phyloP scores from a whole-genome alignment of 2,888 invertebrate genomes.

The Lypha dubia region DNA sequence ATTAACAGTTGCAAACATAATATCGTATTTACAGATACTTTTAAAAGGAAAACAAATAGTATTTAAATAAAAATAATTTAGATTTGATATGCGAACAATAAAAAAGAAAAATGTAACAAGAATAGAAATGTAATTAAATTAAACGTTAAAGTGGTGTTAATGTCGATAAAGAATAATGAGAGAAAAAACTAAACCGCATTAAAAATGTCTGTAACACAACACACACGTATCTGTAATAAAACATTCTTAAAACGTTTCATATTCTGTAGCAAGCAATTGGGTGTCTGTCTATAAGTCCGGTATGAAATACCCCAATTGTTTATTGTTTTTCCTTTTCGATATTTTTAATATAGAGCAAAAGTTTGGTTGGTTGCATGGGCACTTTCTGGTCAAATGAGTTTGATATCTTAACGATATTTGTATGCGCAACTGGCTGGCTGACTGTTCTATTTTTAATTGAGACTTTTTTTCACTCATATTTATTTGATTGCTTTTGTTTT shows the following conservation, averaged over 20 bases:
- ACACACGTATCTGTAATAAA: constrained; percentile 16
- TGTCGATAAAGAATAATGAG: constrained; percentile 36
- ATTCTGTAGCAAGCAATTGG: constrained; percentile 28
- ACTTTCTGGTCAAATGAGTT: constrained; percentile 54
- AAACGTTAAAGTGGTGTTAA: constrained; percentile 58
- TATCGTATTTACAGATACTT: neutral
- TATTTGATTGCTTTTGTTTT: neutral
- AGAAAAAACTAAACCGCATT: constrained; percentile 19
- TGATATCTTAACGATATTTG: constrained; percentile 39
- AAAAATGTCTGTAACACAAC: constrained; percentile 1
- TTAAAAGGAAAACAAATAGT: neutral
- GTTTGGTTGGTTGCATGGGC: neutral
- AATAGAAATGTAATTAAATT: constrained; percentile 64
- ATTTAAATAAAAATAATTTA: neutral
- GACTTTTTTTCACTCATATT: neutral
- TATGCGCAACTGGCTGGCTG: constrained; percentile 19
- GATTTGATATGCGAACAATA: neutral
- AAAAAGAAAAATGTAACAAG: constrained; percentile 20
- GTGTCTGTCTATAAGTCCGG: constrained; percentile 59
- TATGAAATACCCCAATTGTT: constrained; percentile 65
- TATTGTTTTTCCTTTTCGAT: constrained; percentile 1
- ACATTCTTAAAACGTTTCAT: constrained; percentile 34
- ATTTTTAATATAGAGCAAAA: neutral
- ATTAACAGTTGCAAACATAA: constrained; percentile 11
- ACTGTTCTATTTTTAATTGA: constrained; percentile 9